These are phyloP conservation scores for Corythaixoides concolor DNA, from an alignment of 2,113 vertebrate species.

Conservation along the genomic window DNA sequence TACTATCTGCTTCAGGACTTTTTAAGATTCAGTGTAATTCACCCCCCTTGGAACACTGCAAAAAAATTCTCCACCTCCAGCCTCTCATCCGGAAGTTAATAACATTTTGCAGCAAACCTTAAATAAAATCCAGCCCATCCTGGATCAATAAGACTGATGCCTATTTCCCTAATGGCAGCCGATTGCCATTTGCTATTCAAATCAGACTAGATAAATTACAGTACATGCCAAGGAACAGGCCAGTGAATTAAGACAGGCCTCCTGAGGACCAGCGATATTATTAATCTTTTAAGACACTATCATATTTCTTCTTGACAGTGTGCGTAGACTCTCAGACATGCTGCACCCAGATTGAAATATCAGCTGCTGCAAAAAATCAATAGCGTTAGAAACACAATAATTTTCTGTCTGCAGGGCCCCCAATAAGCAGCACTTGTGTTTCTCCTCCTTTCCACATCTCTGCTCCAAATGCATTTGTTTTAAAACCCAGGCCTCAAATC, in stretches of 20 bases:
- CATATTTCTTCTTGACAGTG: conserved; percentile 89
- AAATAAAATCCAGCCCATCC: conserved; percentile 85
- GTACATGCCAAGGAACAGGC: conserved; percentile 89
- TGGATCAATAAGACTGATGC: conserved; percentile 88
- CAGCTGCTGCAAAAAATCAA: conserved; percentile 86
- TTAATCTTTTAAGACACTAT: conserved; percentile 92
- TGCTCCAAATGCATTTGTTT: conserved; percentile 53
- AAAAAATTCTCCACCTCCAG: conserved; percentile 66
- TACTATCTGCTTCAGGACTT: conserved; percentile 9
- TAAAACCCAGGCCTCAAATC: conserved; percentile 23
- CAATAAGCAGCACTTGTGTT: conserved; percentile 66
- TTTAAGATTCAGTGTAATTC: conserved; percentile 51
- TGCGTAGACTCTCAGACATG: conserved; percentile 84
- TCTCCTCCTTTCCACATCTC: conserved; percentile 51
- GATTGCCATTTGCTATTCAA: conserved; percentile 90
- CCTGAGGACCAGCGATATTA: conserved; percentile 85
- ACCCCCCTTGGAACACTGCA: neutral
- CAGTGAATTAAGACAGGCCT: conserved; percentile 90
- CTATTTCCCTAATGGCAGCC: conserved; percentile 89
- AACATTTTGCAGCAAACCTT: conserved; percentile 82
- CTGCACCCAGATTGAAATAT: conserved; percentile 89
- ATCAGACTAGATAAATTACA: conserved; percentile 90
- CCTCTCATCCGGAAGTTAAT: conserved; percentile 79
- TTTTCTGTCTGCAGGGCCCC: conserved; percentile 79
- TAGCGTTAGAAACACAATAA: conserved; percentile 83